These are phyloP conservation scores for Anthopleura sola DNA, from an alignment of 64 coral and sea anemone species.

Conservation along the genomic window DNA sequence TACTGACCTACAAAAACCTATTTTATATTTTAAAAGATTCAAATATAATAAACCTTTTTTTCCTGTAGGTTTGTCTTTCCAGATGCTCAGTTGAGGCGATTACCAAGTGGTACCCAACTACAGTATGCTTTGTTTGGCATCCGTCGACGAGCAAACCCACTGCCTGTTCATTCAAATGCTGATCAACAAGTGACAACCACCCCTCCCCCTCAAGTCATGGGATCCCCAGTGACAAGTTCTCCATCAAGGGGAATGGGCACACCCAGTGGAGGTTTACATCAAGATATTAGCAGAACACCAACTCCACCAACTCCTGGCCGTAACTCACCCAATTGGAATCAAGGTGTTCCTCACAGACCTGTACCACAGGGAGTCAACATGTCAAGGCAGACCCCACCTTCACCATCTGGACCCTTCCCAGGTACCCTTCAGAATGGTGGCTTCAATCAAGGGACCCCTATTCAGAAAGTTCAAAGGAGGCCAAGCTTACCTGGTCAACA, in stretches of 20 bases:
- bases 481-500: not conserved
- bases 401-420: not conserved
- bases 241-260: not conserved
- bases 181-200: conserved; percentile 15
- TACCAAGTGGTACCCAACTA: conserved; percentile 65
- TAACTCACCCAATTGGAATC: conserved; percentile 23
- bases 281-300: conserved; percentile 19
- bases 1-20: not conserved
- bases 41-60: not conserved
- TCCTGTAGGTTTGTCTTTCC: conserved; percentile 71
- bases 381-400: not conserved
- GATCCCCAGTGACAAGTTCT: not conserved
- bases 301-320: conserved; percentile 23
- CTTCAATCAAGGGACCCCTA: not conserved
- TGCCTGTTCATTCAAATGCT: conserved; percentile 41
- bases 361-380: not conserved
- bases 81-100: conserved; percentile 66
- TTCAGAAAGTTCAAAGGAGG: not conserved
- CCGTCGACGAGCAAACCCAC: conserved; percentile 61
- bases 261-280: not conserved
- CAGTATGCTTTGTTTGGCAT: conserved; percentile 81
- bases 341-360: conserved; percentile 42
- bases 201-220: conserved; percentile 7
- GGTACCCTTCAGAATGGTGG: not conserved
- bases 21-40: not conserved